These are phyloP conservation scores for Cryptus armator DNA, from an alignment of 2,888 invertebrate species.

Conservation along the genomic window DNA sequence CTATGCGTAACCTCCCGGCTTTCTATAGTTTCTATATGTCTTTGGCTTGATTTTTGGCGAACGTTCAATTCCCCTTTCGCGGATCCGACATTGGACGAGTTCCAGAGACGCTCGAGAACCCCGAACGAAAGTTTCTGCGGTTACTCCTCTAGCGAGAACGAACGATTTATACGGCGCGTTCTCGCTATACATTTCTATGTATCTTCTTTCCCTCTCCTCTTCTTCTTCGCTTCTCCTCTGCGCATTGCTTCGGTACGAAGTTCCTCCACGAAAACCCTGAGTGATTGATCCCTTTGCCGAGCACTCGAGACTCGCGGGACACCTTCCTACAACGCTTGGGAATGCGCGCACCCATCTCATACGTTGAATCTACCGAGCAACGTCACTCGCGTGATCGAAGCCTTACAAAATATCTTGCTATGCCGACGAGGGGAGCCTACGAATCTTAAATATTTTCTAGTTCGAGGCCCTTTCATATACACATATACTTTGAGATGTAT, in stretches of 20 bases:
- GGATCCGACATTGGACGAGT: slow-evolving; percentile 59
- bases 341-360: slow-evolving; percentile 55
- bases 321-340: slow-evolving; percentile 60
- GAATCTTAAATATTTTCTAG: slow-evolving; percentile 32
- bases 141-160: slow-evolving; percentile 27
- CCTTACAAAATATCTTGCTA: slow-evolving; percentile 39
- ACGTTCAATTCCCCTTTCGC: slow-evolving; percentile 56
- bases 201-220: slow-evolving; percentile 49
- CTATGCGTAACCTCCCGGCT: background rate
- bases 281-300: slow-evolving; percentile 55
- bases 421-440: slow-evolving; percentile 6
- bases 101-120: slow-evolving; percentile 57
- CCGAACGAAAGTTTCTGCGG: slow-evolving; percentile 50
- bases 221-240: background rate
- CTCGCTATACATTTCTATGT: slow-evolving; percentile 48
- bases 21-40: slow-evolving; percentile 8
- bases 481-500: background rate
- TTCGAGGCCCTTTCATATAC: background rate
- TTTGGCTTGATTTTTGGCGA: slow-evolving; percentile 61
- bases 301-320: slow-evolving; percentile 46
- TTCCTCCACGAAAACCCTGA: slow-evolving; percentile 56
- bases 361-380: slow-evolving; percentile 24
- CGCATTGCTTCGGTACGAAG: background rate
- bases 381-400: slow-evolving; percentile 7
- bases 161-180: slow-evolving; percentile 64